Evolutionary conservation across 2,113 vertebrate species (phyloP).

Genomic region (Fukomys damarensis): DNA sequence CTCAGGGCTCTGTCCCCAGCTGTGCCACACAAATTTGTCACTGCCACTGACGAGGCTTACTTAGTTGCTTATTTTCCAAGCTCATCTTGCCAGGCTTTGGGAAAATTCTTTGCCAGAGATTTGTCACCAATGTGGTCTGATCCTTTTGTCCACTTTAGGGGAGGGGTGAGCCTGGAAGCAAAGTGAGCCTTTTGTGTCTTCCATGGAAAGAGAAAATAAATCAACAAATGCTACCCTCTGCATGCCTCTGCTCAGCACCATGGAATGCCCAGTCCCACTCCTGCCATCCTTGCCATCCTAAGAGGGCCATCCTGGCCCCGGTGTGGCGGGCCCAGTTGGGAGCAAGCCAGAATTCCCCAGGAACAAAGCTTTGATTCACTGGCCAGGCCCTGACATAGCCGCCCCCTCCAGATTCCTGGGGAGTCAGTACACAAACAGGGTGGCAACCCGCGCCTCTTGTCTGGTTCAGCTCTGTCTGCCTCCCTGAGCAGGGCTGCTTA

Average conservation of each 20-base stretch:
- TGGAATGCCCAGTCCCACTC: slow-evolving; percentile 74
- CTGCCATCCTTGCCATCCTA: slow-evolving; percentile 50
- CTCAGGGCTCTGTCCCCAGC: background rate
- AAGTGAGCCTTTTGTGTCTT: slow-evolving; percentile 50
- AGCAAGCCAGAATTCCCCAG: slow-evolving; percentile 81
- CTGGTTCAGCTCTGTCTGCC: slow-evolving; percentile 13
- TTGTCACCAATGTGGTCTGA: slow-evolving; percentile 31
- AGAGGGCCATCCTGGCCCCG: slow-evolving; percentile 56
- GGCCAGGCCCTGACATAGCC: slow-evolving; percentile 74
- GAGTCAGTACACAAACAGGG: slow-evolving; percentile 84
- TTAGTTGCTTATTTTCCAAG: slow-evolving; percentile 15
- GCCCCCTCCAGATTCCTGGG: slow-evolving; percentile 87
- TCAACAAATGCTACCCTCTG: slow-evolving; percentile 30
- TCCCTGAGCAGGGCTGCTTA: background rate
- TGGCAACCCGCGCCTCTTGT: slow-evolving; percentile 54
- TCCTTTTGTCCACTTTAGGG: slow-evolving; percentile 40
- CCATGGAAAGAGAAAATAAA: slow-evolving; percentile 52
- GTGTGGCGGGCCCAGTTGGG: slow-evolving; percentile 69
- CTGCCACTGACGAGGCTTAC: background rate
- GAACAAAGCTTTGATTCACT: slow-evolving; percentile 88
- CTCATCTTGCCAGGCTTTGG: slow-evolving; percentile 3
- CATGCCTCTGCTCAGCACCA: slow-evolving; percentile 53
- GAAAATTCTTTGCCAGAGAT: slow-evolving; percentile 16
- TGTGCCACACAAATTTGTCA: background rate
- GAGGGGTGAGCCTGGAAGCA: background rate